Evolutionary conservation across 2,113 vertebrate genomes (phyloP).

Genomic region (Physeter macrocephalus): DNA sequence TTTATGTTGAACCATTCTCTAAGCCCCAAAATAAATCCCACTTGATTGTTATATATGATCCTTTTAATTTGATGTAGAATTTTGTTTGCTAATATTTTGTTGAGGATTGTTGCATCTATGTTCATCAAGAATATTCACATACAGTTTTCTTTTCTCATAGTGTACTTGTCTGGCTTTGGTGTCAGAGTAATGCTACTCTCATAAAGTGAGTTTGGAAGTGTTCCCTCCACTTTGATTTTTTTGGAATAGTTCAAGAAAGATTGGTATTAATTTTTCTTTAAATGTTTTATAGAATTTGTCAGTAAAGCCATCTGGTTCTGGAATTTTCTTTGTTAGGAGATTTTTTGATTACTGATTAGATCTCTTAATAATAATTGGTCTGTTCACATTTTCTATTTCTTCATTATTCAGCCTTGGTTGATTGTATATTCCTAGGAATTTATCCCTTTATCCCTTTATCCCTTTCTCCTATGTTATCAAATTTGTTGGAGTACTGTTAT

Average conservation of each 20-base stretch:
- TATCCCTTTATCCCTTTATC: not conserved
- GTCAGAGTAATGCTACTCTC: not conserved
- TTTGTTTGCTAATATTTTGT: not conserved
- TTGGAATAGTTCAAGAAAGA: not conserved
- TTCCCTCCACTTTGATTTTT: not conserved
- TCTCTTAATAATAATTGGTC: not conserved
- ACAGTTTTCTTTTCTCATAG: not conserved
- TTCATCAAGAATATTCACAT: not conserved
- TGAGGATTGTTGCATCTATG: not conserved
- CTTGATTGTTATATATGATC: not conserved
- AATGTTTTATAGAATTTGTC: not conserved
- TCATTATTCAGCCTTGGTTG: not conserved
- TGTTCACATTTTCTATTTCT: not conserved
- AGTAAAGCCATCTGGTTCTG: not conserved
- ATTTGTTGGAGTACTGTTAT: not conserved
- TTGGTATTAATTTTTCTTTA: not conserved
- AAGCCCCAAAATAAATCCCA: not conserved
- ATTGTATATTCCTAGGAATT: not conserved
- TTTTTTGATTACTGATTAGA: not conserved
- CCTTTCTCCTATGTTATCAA: not conserved
- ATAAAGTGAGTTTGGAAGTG: not conserved
- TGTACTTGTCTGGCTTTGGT: not conserved
- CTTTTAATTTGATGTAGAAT: not conserved
- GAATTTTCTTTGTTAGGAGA: not conserved
- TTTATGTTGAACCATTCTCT: not conserved